Evolutionary conservation across 2,888 invertebrate species (phyloP), one percentile per base, ranked within the genome.

Genomic region (Disparrhopalites patrizii): DNA sequence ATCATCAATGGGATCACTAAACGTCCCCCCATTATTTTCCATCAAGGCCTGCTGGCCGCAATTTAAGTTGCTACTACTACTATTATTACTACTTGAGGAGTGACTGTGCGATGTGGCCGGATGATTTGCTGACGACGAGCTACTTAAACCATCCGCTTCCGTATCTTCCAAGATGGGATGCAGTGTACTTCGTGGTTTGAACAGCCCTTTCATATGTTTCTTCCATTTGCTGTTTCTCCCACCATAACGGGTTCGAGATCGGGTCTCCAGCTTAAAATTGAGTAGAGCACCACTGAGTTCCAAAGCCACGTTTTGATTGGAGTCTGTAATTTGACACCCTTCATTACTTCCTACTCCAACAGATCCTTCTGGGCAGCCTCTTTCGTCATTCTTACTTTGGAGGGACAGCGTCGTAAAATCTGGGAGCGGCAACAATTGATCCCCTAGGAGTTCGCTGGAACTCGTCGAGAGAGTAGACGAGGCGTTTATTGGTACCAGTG

Each of bases 11-110:
- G 72, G 58, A 15, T 51, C 87, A 86, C 67, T 86, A 84, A 18
- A 84, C 78, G 72, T 83, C 83, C 79, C 85, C 89, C 76, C 90
- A 0, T 93, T 91, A 31, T 36, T 70, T 61, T 72, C 70, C 67
- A 70, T 69, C 18, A 68, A 25, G 1, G 72, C 72, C 33, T 73
- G 74, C 50, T 74, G 74, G 38, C 71, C 68, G 56, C 74, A 74
- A 31, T 69, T 72, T 18, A 70, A 66, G 23, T 65, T 68, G 10
- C 68, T 62, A 43, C 54, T 58, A 31, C 52, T 38, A 23, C 51
- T 30, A 25, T 33, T 18, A 18, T 3, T 47, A 20, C 18, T 23
- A 28, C 18, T 13, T 28, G 18, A 10, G 30, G 28, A 27, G 18
- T 18, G 20, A 23, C 25, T 47, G 47, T 25, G 25, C 23, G 20